Conservation (phyloP, 2,113 vertebrate species). For the Dolichotis patagonum region DNA sequence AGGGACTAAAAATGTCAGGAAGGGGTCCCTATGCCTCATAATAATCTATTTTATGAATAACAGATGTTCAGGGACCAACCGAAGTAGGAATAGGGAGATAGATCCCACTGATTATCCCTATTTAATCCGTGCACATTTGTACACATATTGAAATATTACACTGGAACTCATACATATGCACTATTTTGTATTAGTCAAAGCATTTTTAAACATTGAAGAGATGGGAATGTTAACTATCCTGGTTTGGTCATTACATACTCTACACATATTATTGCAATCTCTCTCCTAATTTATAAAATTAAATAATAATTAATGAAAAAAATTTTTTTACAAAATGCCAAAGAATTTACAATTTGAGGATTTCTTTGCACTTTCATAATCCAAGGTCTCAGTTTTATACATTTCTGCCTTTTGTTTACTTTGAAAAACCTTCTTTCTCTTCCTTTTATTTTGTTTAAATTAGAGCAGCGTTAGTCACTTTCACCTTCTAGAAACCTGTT, state of each 20-base stretch:
- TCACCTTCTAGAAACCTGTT: conserved; percentile 30
- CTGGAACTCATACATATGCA: background rate
- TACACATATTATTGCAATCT: background rate
- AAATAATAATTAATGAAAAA: background rate
- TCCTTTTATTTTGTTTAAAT: background rate
- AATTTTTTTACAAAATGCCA: background rate
- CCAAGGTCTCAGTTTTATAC: background rate
- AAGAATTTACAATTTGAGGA: background rate
- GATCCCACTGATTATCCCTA: background rate
- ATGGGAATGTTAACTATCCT: background rate
- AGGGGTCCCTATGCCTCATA: background rate
- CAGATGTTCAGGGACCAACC: background rate
- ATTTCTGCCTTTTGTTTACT: background rate
- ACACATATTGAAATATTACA: background rate
- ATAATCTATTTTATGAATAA: background rate
- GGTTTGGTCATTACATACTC: background rate
- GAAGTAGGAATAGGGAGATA: background rate
- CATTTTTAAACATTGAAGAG: background rate
- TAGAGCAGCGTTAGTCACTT: background rate
- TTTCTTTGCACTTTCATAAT: background rate
- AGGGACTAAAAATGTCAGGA: background rate
- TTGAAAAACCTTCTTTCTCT: background rate
- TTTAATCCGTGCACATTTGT: background rate
- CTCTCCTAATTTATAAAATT: background rate
- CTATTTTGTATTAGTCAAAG: background rate